phyloP scores from a whole-genome alignment of 2,888 invertebrate species.

The Acheta domesticus region DNA sequence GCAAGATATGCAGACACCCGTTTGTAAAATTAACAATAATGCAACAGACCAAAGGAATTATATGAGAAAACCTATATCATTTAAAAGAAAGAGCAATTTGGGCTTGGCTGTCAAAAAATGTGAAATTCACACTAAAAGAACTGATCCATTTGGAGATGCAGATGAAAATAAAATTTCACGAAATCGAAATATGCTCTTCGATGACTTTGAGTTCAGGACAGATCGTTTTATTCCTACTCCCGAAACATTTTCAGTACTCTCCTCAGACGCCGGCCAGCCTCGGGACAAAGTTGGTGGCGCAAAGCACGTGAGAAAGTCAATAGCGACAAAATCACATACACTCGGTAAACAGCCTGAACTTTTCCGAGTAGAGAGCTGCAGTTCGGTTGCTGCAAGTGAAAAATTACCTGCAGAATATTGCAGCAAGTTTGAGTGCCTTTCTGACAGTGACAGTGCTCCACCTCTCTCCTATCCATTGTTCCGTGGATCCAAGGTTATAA shows the following conservation, averaged over 20 bases:
- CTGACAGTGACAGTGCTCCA: neutral
- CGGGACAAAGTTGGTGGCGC: neutral
- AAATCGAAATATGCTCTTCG: neutral
- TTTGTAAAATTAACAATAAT: neutral
- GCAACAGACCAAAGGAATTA: neutral
- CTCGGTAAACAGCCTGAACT: neutral
- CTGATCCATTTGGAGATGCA: neutral
- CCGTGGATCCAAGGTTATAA: neutral
- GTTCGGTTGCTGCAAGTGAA: neutral
- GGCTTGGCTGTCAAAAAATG: neutral
- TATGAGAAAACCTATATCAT: neutral
- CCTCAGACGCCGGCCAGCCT: neutral
- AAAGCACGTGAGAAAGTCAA: neutral
- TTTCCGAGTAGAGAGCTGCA: neutral
- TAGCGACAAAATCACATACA: neutral
- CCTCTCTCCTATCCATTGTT: neutral
- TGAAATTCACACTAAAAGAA: neutral
- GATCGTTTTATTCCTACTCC: neutral
- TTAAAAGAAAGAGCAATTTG: neutral
- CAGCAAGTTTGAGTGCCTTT: conserved; percentile 18
- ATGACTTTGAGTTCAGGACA: neutral
- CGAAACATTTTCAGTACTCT: neutral
- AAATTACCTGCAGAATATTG: neutral
- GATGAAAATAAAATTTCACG: conserved; percentile 2
- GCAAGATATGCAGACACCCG: neutral